A percentile compares a stretch with the other conserved stretches of the same genome.
Evolutionary conservation across 2,888 invertebrate species (phyloP).

Genomic region (Branchellion lobata): DNA sequence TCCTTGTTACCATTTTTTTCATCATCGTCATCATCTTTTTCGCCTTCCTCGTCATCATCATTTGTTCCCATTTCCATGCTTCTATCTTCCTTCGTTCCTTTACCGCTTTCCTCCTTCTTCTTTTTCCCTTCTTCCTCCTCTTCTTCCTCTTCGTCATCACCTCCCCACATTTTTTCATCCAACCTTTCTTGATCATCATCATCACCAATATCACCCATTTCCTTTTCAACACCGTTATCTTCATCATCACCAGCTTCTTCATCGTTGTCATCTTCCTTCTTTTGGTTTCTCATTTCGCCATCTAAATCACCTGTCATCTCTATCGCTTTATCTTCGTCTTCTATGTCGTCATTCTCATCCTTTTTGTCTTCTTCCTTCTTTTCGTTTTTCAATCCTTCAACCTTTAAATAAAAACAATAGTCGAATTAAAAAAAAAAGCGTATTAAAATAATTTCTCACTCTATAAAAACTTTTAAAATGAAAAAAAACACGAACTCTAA

Average conservation of each 20-base stretch:
- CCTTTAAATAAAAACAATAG: background rate
- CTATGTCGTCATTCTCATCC: constrained; percentile 64
- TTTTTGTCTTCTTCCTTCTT: constrained; percentile 73
- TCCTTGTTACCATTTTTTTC: constrained; percentile 3
- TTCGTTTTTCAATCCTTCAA: constrained; percentile 68
- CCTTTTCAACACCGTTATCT: constrained; percentile 75
- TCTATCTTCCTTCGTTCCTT: constrained; percentile 32
- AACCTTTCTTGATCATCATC: constrained; percentile 58
- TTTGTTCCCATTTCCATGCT: constrained; percentile 20
- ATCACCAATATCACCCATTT: constrained; percentile 91
- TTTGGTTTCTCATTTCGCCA: constrained; percentile 75
- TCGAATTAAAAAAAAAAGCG: background rate
- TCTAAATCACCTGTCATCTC: constrained; percentile 96
- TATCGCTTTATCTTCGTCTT: constrained; percentile 64
- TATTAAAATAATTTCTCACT: too few species aligned
- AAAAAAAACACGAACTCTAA: background rate
- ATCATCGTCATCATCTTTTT: constrained; percentile 17
- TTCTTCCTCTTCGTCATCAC: constrained; percentile 76
- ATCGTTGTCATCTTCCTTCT: constrained; percentile 53
- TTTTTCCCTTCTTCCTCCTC: constrained; percentile 58
- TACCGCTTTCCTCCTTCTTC: constrained; percentile 33
- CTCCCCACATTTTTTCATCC: constrained; percentile 66
- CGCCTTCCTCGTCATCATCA: constrained; percentile 18
- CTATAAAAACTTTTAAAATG: background rate
- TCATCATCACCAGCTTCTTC: constrained; percentile 67